These are phyloP conservation scores for Alethe castanea DNA, from an alignment of 2,113 vertebrate genomes.

Conservation along the genomic window DNA sequence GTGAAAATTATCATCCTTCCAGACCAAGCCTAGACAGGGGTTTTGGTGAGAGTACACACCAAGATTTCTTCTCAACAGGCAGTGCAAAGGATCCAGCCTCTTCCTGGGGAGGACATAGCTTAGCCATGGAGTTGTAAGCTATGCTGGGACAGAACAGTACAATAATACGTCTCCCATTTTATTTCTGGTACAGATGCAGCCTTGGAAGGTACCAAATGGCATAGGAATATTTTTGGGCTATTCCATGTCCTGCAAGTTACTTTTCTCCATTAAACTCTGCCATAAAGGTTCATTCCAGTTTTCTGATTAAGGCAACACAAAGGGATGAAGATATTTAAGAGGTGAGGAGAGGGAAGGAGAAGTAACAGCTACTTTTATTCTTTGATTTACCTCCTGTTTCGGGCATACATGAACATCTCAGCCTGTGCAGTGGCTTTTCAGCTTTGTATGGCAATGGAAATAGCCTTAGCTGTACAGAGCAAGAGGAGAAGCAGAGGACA, in stretches of 20 bases:
- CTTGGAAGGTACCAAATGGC: not conserved
- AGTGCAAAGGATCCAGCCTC: not conserved
- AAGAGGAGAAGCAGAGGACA: not conserved
- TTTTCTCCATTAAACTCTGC: not conserved
- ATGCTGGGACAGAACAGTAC: not conserved
- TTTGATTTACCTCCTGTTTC: not conserved
- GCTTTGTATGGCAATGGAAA: not conserved
- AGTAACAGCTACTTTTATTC: not conserved
- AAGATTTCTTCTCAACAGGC: not conserved
- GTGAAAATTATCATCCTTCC: not conserved
- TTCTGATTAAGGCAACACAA: not conserved
- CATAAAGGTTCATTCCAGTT: not conserved
- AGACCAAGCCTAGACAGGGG: fast-evolving
- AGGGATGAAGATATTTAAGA: not conserved
- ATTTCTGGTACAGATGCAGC: not conserved
- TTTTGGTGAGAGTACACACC: not conserved
- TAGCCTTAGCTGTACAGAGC: not conserved
- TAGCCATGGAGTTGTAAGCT: not conserved
- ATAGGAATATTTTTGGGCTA: not conserved
- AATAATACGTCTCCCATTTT: not conserved
- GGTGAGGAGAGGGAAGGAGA: not conserved
- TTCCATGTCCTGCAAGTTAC: not conserved
- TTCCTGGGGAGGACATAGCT: not conserved
- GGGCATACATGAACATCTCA: not conserved
- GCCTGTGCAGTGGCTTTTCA: not conserved